A percentile compares a stretch with the other conserved stretches of the same genome.
These are phyloP conservation scores for Colostygia pectinataria DNA, from an alignment of 2,888 invertebrate species.

Conservation along the genomic window DNA sequence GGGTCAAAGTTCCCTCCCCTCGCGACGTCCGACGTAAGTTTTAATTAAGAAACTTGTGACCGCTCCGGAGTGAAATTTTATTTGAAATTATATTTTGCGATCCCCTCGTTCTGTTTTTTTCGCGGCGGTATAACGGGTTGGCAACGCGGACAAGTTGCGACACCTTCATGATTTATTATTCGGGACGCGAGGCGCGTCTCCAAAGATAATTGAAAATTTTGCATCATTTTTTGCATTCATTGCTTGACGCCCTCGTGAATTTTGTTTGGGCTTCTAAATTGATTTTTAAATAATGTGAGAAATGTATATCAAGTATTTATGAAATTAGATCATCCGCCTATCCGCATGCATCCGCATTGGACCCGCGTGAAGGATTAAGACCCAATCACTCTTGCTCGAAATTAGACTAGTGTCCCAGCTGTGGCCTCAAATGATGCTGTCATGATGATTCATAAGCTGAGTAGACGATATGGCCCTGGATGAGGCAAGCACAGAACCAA, in stretches of 20 bases:
- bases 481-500: too few relatives aligned
- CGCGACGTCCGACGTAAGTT: constrained; percentile 79
- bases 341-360: too few relatives aligned
- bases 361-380: too few relatives aligned
- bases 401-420: too few relatives aligned
- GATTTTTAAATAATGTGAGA: constrained; percentile 5
- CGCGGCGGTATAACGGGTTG: constrained; percentile 70
- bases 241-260: constrained; percentile 22
- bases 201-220: constrained; percentile 62
- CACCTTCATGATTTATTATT: constrained; percentile 74
- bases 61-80: constrained; percentile 76
- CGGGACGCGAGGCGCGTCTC: constrained; percentile 46
- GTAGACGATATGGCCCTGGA: too few relatives aligned
- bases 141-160: constrained; percentile 64
- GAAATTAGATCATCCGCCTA: too few relatives aligned
- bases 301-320: background rate
- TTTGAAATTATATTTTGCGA: constrained; percentile 81
- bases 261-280: constrained; percentile 14
- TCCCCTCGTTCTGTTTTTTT: constrained; percentile 73
- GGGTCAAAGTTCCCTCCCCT: constrained; percentile 76
- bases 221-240: constrained; percentile 43
- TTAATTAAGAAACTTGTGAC: constrained; percentile 84
- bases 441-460: too few relatives aligned
- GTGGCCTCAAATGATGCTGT: too few relatives aligned
- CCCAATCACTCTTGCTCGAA: too few relatives aligned